phyloP scores from a whole-genome alignment of 2,888 invertebrate species.

The Pediacus dermestoides region DNA sequence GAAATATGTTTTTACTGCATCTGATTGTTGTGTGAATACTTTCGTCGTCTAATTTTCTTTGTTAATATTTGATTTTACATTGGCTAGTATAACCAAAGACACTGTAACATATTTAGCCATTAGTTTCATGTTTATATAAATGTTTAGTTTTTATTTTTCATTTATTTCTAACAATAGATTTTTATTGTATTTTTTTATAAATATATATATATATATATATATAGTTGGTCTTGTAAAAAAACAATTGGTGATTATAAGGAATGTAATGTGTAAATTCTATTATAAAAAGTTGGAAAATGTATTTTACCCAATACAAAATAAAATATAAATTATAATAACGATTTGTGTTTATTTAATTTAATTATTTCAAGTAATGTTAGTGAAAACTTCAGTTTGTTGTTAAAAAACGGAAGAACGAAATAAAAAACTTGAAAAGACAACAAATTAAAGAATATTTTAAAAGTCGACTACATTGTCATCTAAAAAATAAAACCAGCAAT shows the following conservation, averaged over 20 bases:
- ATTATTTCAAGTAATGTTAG: too few species aligned
- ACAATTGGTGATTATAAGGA: slow-evolving; percentile 40
- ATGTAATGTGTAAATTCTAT: slow-evolving; percentile 49
- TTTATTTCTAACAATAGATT: slow-evolving; percentile 27
- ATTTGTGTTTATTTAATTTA: slow-evolving; percentile 8
- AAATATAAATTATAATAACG: slow-evolving; percentile 24
- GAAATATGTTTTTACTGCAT: slow-evolving; percentile 31
- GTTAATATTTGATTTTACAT: slow-evolving; percentile 35
- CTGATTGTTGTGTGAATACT: slow-evolving; percentile 35
- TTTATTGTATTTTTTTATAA: slow-evolving; percentile 30
- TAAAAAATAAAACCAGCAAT: too few species aligned
- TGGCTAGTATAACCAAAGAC: slow-evolving; percentile 53
- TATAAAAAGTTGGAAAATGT: slow-evolving; percentile 49
- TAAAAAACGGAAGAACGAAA: too few species aligned
- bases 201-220: slow-evolving; percentile 31
- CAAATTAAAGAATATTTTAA: too few species aligned
- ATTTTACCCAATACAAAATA: slow-evolving; percentile 48
- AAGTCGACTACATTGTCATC: too few species aligned
- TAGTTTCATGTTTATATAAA: slow-evolving; percentile 29
- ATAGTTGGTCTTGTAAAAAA: slow-evolving; percentile 40
- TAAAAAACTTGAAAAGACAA: too few species aligned
- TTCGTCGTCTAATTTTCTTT: slow-evolving; percentile 27
- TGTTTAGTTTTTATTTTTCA: slow-evolving; percentile 22
- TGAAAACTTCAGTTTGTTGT: too few species aligned
- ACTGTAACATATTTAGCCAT: slow-evolving; percentile 48